Conservation (phyloP, 2,113 vertebrate species). For the Pedetes capensis region DNA sequence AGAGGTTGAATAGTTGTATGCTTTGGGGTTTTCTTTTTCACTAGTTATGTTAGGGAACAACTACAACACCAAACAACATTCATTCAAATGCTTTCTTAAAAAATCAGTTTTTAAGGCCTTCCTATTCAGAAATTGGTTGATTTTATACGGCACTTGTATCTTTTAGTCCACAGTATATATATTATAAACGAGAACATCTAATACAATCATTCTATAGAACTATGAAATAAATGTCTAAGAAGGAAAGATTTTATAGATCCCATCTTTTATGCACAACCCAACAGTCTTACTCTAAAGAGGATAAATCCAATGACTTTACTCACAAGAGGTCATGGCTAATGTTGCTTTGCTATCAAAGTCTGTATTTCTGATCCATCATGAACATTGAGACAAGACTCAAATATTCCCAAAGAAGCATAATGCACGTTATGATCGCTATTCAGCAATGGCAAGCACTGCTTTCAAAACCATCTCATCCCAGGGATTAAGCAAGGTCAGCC, state of each 20-base stretch:
- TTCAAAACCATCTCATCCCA: constrained; percentile 86
- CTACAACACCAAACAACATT: constrained; percentile 91
- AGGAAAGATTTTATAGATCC: constrained; percentile 94
- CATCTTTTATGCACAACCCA: constrained; percentile 95
- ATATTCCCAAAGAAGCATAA: constrained; percentile 93
- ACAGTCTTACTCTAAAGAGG: constrained; percentile 89
- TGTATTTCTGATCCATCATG: constrained; percentile 93
- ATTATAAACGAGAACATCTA: constrained; percentile 98
- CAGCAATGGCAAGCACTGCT: constrained; percentile 93
- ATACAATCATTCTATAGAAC: constrained; percentile 94
- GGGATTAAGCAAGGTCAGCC: constrained; percentile 97
- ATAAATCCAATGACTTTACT: constrained; percentile 90
- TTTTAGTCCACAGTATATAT: constrained; percentile 99
- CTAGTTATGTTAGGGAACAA: too few relatives aligned
- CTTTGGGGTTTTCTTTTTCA: too few relatives aligned
- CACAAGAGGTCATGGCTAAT: constrained; percentile 88
- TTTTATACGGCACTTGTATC: constrained; percentile 99
- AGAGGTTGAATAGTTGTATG: neutral
- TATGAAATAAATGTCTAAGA: constrained; percentile 95
- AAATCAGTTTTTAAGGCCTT: constrained; percentile 87
- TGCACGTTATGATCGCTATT: constrained; percentile 92
- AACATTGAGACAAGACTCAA: constrained; percentile 94
- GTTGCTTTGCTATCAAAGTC: constrained; percentile 91
- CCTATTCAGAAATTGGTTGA: constrained; percentile 93
- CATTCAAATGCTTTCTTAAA: constrained; percentile 86